phyloP scores from a whole-genome alignment of 2,113 vertebrate species.

The Ictalurus furcatus region DNA sequence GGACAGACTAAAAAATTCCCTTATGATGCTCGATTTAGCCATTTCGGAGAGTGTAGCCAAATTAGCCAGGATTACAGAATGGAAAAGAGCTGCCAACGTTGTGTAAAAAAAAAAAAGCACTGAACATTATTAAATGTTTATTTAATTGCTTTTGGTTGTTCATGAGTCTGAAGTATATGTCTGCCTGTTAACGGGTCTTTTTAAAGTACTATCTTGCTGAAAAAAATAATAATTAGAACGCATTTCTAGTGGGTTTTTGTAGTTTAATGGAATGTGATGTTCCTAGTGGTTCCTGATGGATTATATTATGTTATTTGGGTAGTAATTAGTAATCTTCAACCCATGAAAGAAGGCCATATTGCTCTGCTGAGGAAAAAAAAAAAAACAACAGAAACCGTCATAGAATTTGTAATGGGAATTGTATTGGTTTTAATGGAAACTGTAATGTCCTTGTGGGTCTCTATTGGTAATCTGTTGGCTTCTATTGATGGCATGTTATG shows the following conservation, averaged over 20 bases:
- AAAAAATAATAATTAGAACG: background rate
- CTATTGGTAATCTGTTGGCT: no score
- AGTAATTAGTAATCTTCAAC: background rate
- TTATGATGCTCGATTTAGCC: background rate
- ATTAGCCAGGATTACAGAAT: background rate
- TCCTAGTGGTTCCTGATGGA: background rate
- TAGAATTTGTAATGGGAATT: no score
- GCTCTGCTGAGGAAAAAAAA: no score
- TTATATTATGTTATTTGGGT: background rate
- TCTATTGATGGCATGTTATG: no score
- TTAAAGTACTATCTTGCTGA: background rate
- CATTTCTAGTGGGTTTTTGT: background rate
- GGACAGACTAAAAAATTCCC: background rate
- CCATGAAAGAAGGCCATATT: background rate
- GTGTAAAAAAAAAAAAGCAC: background rate
- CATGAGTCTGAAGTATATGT: background rate
- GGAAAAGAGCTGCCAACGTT: background rate
- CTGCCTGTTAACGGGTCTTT: background rate
- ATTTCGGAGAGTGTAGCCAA: background rate
- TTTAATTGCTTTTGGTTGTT: background rate
- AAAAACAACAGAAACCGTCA: no score
- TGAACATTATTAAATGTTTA: background rate
- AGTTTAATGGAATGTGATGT: background rate
- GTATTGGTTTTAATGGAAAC: no score
- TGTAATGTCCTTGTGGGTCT: no score